These are phyloP conservation scores for Whitmania pigra DNA, from an alignment of 1,140 invertebrate genomes.

Conservation along the genomic window DNA sequence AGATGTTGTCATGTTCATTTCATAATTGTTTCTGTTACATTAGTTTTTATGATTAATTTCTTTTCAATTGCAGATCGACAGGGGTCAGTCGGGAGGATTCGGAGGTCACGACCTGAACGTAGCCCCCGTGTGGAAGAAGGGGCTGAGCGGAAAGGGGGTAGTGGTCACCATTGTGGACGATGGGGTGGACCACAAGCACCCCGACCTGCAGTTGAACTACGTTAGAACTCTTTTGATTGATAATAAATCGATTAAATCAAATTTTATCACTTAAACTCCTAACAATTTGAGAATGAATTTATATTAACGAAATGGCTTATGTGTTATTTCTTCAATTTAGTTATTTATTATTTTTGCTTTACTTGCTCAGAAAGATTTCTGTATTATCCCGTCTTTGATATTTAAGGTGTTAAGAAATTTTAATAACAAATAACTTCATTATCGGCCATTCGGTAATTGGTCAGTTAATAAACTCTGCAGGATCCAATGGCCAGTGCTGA, in stretches of 20 bases:
- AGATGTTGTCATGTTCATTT: background rate
- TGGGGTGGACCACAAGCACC: slow-evolving; percentile 42
- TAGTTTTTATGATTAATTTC: no score
- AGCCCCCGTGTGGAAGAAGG: slow-evolving; percentile 38
- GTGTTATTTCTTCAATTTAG: no score
- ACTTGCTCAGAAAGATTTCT: no score
- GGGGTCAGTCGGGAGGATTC: slow-evolving; percentile 36
- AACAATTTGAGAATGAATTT: background rate
- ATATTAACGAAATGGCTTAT: no score
- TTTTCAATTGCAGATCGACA: slow-evolving; percentile 32
- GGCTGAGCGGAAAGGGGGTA: slow-evolving; percentile 39
- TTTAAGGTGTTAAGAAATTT: no score
- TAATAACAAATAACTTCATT: no score
- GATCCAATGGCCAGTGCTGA: slow-evolving; percentile 87
- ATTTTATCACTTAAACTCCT: no score
- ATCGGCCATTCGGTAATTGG: no score
- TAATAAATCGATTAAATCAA: background rate
- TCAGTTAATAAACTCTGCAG: slow-evolving; percentile 24
- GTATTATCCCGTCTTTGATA: no score
- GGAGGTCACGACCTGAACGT: slow-evolving; percentile 42
- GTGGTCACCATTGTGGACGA: slow-evolving; percentile 42
- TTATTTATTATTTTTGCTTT: no score
- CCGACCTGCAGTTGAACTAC: slow-evolving; percentile 42
- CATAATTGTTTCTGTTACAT: slow-evolving; percentile 8
- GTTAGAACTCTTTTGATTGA: slow-evolving; percentile 30